phyloP scores from a whole-genome alignment of 2,888 invertebrate genomes.

The Euplexia lucipara region DNA sequence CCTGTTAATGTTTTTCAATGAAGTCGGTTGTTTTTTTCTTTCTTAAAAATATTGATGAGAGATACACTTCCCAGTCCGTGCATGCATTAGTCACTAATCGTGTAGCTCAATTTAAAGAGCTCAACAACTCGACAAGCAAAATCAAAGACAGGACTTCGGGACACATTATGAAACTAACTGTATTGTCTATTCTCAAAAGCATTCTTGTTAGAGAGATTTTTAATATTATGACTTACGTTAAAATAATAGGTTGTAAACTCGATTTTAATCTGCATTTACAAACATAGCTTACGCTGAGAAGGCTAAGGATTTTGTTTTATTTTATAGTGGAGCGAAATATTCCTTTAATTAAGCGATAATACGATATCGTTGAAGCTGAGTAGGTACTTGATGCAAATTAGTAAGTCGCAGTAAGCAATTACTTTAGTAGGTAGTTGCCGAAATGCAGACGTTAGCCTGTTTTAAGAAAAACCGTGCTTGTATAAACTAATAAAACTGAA shows the following conservation, averaged over 20 bases:
- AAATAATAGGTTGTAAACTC: no score
- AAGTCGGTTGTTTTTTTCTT: no score
- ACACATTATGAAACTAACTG: no score
- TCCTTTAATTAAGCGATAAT: conserved; percentile 26
- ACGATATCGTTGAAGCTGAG: conserved; percentile 27
- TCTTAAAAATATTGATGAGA: no score
- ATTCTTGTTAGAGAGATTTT: not conserved
- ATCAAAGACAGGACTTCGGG: no score
- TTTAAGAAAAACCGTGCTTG: conserved; percentile 5
- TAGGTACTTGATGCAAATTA: conserved; percentile 2
- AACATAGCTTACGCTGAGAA: not conserved
- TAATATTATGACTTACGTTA: no score
- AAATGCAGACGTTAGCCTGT: not conserved
- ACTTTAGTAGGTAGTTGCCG: conserved; percentile 16
- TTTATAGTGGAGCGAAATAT: conserved; percentile 5
- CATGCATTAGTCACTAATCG: no score
- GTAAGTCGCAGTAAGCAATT: conserved; percentile 22
- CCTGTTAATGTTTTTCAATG: no score
- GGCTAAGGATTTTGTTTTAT: conserved; percentile 5
- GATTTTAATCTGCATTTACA: not conserved
- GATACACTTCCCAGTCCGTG: no score
- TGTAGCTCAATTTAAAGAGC: no score
- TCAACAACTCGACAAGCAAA: no score
- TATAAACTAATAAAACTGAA: conserved; percentile 26
- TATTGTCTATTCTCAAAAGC: no score